Base-by-base conservation (phyloP, 2,888 invertebrate genomes). In the Marasmarcha lunaedactyla region DNA sequence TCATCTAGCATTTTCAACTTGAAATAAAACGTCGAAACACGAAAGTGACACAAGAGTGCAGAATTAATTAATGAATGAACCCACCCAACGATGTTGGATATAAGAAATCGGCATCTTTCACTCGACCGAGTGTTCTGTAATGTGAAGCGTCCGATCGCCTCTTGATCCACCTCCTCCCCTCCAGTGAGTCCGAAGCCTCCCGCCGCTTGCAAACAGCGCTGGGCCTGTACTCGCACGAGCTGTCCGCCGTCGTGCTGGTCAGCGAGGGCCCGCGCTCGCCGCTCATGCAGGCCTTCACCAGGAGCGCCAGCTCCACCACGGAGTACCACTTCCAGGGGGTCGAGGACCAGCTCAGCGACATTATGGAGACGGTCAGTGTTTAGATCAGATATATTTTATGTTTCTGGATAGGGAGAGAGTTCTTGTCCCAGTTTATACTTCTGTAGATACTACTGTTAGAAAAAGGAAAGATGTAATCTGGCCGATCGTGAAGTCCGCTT, bases 321-420 rank as follows among this genome's bases (percentile, higher is more conserved):
- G 99, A 99, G 71, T 95, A 98, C 63, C 99, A 99, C 85, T 98
- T 99, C 74, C 85, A 89, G 1, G 87, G 90, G 59, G 85, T 96
- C 44, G 94, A 95, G 50, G 88, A 89, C 45, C 98, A 99, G 78
- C 79, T 98, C 45, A 88, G 92, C 51, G 86, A 86, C 56, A 74
- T 88, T 27, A 73, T 85, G 51, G 73, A 84, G 15, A 88, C 87
- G 43, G 87, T 88, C 30, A 74, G 85, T 46, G 48, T 15, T 9
- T 2, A n/a, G n/a, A n/a, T n/a, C n/a, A n/a, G n/a, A n/a, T n/a
- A 25, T 34, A 3, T 30, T 25, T 9, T 2, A 33, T 35, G 10
- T 35, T n/a, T 14, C 35, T 10, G 1, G 9, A n/a, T 14, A 15
- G 7, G 14, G 13, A 14, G 9, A 26, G 15, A 14, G 26, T 15